Base-by-base conservation (phyloP, 2,797 vertebrate genomes). In the Loriculus beryllinus region DNA sequence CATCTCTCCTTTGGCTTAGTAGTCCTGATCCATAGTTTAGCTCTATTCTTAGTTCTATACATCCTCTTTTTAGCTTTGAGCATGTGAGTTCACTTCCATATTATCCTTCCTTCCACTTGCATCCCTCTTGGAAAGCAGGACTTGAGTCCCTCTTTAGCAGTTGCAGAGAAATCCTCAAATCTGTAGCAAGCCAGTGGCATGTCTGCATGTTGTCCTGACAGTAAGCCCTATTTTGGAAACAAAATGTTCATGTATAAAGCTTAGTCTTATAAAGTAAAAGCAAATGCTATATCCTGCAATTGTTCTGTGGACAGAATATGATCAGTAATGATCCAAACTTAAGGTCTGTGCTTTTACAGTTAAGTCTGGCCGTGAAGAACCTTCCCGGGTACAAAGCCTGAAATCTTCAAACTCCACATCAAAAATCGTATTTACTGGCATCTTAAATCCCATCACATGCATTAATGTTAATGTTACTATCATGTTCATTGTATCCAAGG, bases 371-470 rank as follows among this genome's bases (percentile, higher is more conserved):
- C 59, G 64, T 4, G 57, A 65, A 64, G 72, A 68, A 9, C 47
- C 1, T 35, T n/a, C 71, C 47, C 2, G 3, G 82, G 40, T 40
- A 2, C 40, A 15, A 21, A 84, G 12, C 57, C 86, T 10, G 43
- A 75, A 5, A 17, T 17, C 75, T 77, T n/a, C 80, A 8, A 95
- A 82, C 13, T 88, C 88, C 60, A 88, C 93, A 9, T 12, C 69
- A 37, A 51, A 59, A 29, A 23, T 14, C 5, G 0, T 3, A 1
- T 76, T 96, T 35, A 56, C n/a, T 4, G 98, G 98, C 85, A 96
- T 99, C 94, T 81, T 98, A 80, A 99, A 99, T 79, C 99, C 99
- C n/a, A 98, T 94, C 2, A 33, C 97, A 0, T 99, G 99, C 95
- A 97, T 99, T 88, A 91, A 96, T 31, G 65, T 96, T 49, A 96